A percentile compares a stretch with the other conserved stretches of the same genome.
Evolutionary conservation across 2,113 vertebrate genomes (phyloP).

Genomic region (Chaetorhynchus papuensis): DNA sequence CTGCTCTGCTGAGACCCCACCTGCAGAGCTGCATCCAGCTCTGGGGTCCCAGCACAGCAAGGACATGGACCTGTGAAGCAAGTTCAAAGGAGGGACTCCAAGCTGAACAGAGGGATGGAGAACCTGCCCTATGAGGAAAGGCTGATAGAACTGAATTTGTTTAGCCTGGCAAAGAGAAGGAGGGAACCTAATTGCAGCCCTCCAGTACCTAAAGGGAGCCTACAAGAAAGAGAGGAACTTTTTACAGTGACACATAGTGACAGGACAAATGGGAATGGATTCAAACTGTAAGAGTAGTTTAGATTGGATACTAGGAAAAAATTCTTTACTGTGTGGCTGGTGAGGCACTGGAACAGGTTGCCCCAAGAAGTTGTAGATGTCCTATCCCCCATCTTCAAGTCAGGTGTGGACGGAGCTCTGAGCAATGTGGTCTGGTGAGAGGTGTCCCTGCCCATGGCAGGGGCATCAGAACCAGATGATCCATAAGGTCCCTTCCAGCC

Average conservation of each 20-base stretch:
- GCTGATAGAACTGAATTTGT: not conserved
- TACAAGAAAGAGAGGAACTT: not conserved
- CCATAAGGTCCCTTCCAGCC: not conserved
- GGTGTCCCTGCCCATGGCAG: not conserved
- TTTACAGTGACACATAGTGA: not conserved
- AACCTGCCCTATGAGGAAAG: not conserved
- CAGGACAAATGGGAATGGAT: not conserved
- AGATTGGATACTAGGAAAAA: not conserved
- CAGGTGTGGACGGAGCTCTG: not conserved
- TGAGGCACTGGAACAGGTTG: not conserved
- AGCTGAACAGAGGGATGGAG: not conserved
- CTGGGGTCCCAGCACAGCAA: not conserved
- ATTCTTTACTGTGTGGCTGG: not conserved
- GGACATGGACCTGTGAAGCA: accelerated
- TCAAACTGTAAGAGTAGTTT: not conserved
- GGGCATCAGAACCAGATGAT: not conserved
- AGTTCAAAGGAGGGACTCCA: not conserved
- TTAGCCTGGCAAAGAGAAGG: not conserved
- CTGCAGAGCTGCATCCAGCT: not conserved
- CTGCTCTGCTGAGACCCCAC: not conserved
- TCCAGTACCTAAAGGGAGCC: not conserved
- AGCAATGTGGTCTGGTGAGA: not conserved
- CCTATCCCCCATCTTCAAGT: not conserved
- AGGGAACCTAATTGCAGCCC: not conserved
- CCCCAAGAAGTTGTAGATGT: not conserved